These are phyloP conservation scores for Eciton burchellii DNA, from an alignment of 1,140 invertebrate species.

Conservation along the genomic window DNA sequence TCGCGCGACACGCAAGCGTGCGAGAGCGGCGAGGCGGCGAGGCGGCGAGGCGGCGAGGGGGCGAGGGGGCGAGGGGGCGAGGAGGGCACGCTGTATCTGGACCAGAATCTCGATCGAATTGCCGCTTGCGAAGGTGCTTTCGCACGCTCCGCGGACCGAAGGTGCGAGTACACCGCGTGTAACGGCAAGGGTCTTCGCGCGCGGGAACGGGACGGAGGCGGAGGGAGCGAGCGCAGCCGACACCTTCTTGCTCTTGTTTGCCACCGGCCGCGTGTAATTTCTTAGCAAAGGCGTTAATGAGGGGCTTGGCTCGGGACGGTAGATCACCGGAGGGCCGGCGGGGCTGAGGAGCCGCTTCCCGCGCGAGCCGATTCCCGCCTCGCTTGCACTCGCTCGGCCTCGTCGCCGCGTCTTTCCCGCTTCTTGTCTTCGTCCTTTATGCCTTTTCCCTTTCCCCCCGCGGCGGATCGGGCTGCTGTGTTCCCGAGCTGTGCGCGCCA, in stretches of 20 bases:
- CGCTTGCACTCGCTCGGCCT: slow-evolving; percentile 52
- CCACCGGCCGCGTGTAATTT: slow-evolving; percentile 85
- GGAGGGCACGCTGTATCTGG: slow-evolving; percentile 68
- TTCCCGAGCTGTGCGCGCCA: slow-evolving; percentile 81
- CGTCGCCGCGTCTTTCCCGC: slow-evolving; percentile 27
- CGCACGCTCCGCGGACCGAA: slow-evolving; percentile 69
- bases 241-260: slow-evolving; percentile 85
- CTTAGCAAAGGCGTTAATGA: slow-evolving; percentile 85
- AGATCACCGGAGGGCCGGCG: slow-evolving; percentile 81
- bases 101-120: slow-evolving; percentile 79
- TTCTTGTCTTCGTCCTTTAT: slow-evolving; percentile 57
- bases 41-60: too few relatives aligned
- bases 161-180: slow-evolving; percentile 28
- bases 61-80: too few relatives aligned
- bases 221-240: slow-evolving; percentile 76
- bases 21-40: not conserved
- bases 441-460: slow-evolving; percentile 39
- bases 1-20: not conserved
- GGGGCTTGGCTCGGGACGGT: slow-evolving; percentile 84
- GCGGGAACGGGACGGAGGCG: slow-evolving; percentile 41
- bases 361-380: slow-evolving; percentile 30
- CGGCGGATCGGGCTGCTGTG: slow-evolving; percentile 77
- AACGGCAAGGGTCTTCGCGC: not conserved
- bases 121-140: slow-evolving; percentile 68
- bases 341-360: slow-evolving; percentile 48